Evolutionary conservation across 2,113 vertebrate species (phyloP), one percentile per base, ranked within the genome.

Genomic region (Seriola quinqueradiata): DNA sequence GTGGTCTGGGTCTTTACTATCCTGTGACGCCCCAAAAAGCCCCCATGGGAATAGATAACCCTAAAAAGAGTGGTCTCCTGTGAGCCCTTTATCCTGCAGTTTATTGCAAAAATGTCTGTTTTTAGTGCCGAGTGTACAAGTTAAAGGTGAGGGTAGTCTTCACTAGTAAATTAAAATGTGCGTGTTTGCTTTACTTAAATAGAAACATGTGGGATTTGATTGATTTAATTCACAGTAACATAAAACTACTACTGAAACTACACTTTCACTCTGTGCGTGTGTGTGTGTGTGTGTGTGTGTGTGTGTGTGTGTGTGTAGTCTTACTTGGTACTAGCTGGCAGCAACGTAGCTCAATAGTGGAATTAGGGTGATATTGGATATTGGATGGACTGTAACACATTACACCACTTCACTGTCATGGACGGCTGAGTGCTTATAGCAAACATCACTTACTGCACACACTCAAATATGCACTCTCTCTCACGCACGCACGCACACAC

Each of bases 381-480:
- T 81, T 77, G 83, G 77, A 81, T 79, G 66, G 81, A 85, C 81
- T 84, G 64, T n/a, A 78, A 80, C 73, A 77, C 82, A 90, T 84
- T 87, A 88, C 75, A 76, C 79, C 80, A 79, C 88, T 88, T 82
- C 80, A 83, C 79, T 69, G 75, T 86, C 90, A 84, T 78, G 69
- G 84, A 40, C 21, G 28, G 69, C 70, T 25, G 78, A 90, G 87
- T 86, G 83, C 82, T 78, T 81, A 87, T 59, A 81, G 89, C 83
- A 88, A 90, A 90, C 81, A 75, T 86, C 82, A 78, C 79, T 90
- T 84, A 70, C 61, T 70, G 81, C 69, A 85, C 71, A 82, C 88
- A 70, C 81, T 80, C 44, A 48, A 77, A 67, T 73, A 66, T 25
- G 66, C 66, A 10, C 72, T 60, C 48, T 61, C 54, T 59, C 60